Evolutionary conservation across 2,888 invertebrate species (phyloP).

Genomic region (Drosophila mercatorum): DNA sequence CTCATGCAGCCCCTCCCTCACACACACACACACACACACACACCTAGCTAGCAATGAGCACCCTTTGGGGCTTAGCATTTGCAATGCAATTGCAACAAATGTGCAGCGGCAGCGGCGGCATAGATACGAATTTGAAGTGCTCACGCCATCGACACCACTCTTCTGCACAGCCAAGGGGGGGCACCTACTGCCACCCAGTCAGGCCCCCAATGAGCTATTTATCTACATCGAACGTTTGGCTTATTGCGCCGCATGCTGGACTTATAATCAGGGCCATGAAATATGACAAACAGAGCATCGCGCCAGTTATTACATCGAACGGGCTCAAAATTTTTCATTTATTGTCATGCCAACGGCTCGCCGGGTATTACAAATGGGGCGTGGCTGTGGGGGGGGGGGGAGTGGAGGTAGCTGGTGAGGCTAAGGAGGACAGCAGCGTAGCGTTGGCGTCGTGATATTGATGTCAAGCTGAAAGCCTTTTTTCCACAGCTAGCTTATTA

Average conservation of each 20-base stretch:
- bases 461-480: background rate
- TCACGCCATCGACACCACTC: background rate
- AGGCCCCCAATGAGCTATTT: conserved; percentile 44
- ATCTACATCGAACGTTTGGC: conserved; percentile 40
- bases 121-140: conserved; percentile 52
- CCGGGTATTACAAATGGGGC: conserved; percentile 8
- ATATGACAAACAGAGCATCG: conserved; percentile 72
- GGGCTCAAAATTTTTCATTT: conserved; percentile 76
- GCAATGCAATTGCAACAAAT: conserved; percentile 52
- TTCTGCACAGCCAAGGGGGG: background rate
- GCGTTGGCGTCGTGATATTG: background rate
- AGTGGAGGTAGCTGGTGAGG: background rate
- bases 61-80: conserved; percentile 42
- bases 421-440: background rate
- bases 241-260: conserved; percentile 46
- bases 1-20: no score
- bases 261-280: conserved; percentile 60
- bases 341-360: conserved; percentile 58
- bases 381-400: background rate
- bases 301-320: conserved; percentile 71
- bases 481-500: background rate
- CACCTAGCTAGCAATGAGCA: conserved; percentile 21
- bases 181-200: background rate
- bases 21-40: no score
- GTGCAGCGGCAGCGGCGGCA: conserved; percentile 42